Evolutionary conservation across 2,888 invertebrate species (phyloP).

Genomic region (Antitype chi): DNA sequence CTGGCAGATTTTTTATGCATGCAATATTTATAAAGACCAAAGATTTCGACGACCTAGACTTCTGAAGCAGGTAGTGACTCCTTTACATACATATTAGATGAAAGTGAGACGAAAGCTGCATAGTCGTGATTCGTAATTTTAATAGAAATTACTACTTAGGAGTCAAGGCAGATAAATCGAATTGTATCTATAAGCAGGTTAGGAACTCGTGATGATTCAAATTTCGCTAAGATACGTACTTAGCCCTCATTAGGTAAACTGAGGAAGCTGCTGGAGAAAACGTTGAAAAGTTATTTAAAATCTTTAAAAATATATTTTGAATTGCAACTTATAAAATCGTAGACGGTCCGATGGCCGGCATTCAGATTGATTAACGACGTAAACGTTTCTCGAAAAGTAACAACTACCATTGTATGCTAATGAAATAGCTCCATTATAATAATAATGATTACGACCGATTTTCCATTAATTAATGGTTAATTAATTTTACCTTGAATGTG

Average conservation of each 20-base stretch:
- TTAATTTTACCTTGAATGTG: conserved; percentile 42
- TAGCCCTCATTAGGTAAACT: not conserved
- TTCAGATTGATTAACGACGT: conserved; percentile 19
- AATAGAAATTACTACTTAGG: conserved; percentile 20
- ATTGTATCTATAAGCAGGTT: not conserved
- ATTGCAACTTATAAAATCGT: not conserved
- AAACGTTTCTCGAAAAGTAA: conserved; percentile 10
- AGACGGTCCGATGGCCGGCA: not conserved
- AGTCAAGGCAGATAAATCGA: conserved; percentile 38
- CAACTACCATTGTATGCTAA: conserved; percentile 55
- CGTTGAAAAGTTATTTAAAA: not conserved
- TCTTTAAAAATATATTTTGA: not conserved
- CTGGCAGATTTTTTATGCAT: not conserved
- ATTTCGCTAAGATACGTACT: not conserved
- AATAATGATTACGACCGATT: conserved; percentile 38
- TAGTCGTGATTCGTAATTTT: conserved; percentile 13
- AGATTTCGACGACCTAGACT: not conserved
- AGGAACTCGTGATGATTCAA: not conserved
- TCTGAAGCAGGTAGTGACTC: not conserved
- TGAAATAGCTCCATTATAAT: conserved; percentile 40
- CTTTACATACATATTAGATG: conserved; percentile 44
- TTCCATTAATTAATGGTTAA: conserved; percentile 33
- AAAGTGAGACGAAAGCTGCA: conserved; percentile 34
- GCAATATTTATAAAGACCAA: not conserved
- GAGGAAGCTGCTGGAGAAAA: not conserved